Evolutionary conservation across 2,113 vertebrate genomes (phyloP).

Genomic region (Mustelus asterias): DNA sequence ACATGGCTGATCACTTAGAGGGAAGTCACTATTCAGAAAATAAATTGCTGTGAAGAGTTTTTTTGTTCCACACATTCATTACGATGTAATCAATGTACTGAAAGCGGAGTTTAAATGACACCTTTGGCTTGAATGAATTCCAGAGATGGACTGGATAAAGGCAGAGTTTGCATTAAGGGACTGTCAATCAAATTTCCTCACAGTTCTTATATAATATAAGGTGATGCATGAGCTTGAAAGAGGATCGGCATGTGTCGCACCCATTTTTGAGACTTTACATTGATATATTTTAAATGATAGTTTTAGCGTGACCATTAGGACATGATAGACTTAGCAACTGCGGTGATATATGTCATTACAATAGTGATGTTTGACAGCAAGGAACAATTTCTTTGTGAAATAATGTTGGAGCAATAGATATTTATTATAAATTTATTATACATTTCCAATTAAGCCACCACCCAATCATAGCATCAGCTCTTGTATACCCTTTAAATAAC

Average conservation of each 20-base stretch:
- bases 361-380: constrained; percentile 25
- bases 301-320: constrained; percentile 25
- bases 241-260: neutral
- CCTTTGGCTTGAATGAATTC: neutral
- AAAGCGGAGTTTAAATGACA: neutral
- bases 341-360: constrained; percentile 33
- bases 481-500: neutral
- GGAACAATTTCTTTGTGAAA: constrained; percentile 34
- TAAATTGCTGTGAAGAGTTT: neutral
- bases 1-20: neutral
- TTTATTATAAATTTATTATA: constrained; percentile 22
- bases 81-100: neutral
- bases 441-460: neutral
- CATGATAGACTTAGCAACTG: constrained; percentile 18
- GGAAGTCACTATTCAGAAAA: neutral
- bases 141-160: neutral
- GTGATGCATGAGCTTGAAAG: neutral
- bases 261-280: neutral
- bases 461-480: neutral
- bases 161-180: neutral
- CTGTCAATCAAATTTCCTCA: neutral
- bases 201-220: neutral
- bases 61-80: neutral
- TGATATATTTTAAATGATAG: constrained; percentile 24
- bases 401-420: constrained; percentile 31